Base-by-base conservation (phyloP, 2,888 invertebrate species). In the Saturnia pavonia region DNA sequence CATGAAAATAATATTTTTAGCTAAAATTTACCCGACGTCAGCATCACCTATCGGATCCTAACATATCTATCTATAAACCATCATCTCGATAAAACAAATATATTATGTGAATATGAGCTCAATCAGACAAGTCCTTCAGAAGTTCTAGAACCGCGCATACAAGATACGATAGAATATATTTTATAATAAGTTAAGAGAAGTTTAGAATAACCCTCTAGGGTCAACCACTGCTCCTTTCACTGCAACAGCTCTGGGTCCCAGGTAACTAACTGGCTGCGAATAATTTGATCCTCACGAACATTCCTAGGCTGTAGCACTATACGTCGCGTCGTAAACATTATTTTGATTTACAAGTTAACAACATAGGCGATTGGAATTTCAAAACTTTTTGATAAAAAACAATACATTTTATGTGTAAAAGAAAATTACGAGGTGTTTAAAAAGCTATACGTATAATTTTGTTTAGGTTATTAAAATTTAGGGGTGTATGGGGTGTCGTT, bases 181-280 rank as follows among this genome's bases (percentile, higher is more conserved):
- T 34, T 68, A 22, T 22, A 22, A 22, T 22, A 54, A 22, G 54
- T 6, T 54, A 14, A 27, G 16, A 8, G 19, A 57, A 42, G 22
- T 34, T 60, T 27, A 42, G 70, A 67, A 70, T 70, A 68, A 54
- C 45, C 70, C 34, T 11, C 63, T 70, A 75, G 80, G 80, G 71
- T 81, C 80, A 80, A 74, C 70, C 74, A 67, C 72, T 73, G 73
- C 78, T 76, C 80, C 80, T 77, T 80, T 81, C 78, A 78, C 80
- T 51, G n/a, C 51, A 63, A 63, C 65, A 65, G 65, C 68, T 71
- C 68, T 45, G 40, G 71, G 57, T 65, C 80, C 73, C 73, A 27
- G 40, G 65, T n/a, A 40, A 73, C 74, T 73, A 73, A 76, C 73
- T 74, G 71, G 72, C 71, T 57, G 71, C 76, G 78, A 79, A 78